Conservation (phyloP, 1,140 invertebrate genomes). For the Caenorhabditis remanei region DNA sequence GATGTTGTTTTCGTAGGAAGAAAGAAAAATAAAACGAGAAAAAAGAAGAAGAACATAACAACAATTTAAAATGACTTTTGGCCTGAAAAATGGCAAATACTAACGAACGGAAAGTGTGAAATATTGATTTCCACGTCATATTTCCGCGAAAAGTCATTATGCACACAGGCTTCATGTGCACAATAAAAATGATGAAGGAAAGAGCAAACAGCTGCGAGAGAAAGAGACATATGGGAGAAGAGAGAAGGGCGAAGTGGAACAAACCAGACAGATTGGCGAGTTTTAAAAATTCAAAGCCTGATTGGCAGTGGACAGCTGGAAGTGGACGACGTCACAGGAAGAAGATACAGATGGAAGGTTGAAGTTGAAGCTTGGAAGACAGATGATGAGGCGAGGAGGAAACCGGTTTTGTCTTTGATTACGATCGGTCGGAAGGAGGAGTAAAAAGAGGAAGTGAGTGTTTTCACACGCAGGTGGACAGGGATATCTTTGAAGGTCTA, state of each 20-base stretch:
- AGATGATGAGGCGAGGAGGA: not conserved
- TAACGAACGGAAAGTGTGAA: slow-evolving; percentile 29
- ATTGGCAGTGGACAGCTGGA: slow-evolving; percentile 25
- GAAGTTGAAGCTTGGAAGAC: slow-evolving; percentile 45
- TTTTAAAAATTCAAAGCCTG: not conserved
- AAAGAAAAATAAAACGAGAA: not conserved
- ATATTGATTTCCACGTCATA: slow-evolving; percentile 50
- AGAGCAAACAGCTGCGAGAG: slow-evolving; percentile 9
- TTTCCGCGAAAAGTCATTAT: slow-evolving; percentile 17
- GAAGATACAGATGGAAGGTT: slow-evolving; percentile 24
- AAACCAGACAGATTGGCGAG: slow-evolving; percentile 27
- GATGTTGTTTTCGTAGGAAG: slow-evolving; percentile 22
- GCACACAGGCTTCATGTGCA: slow-evolving; percentile 3
- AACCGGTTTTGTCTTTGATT: slow-evolving; percentile 27
- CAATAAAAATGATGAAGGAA: slow-evolving; percentile 5
- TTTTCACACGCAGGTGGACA: slow-evolving; percentile 38
- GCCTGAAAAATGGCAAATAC: slow-evolving; percentile 1
- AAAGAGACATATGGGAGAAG: not conserved
- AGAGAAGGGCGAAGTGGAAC: not conserved
- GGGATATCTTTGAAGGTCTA: not conserved
- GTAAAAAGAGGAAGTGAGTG: slow-evolving; percentile 46
- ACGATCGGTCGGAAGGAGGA: slow-evolving; percentile 5
- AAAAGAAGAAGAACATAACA: slow-evolving; percentile 34
- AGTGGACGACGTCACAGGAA: not conserved
- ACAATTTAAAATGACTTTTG: slow-evolving; percentile 15